Percentiles rank a stretch among this genome's conserved stretches.
These are phyloP conservation scores for Galaxea fascicularis DNA, from an alignment of 92 coral and sea anemone genomes.

Conservation along the genomic window DNA sequence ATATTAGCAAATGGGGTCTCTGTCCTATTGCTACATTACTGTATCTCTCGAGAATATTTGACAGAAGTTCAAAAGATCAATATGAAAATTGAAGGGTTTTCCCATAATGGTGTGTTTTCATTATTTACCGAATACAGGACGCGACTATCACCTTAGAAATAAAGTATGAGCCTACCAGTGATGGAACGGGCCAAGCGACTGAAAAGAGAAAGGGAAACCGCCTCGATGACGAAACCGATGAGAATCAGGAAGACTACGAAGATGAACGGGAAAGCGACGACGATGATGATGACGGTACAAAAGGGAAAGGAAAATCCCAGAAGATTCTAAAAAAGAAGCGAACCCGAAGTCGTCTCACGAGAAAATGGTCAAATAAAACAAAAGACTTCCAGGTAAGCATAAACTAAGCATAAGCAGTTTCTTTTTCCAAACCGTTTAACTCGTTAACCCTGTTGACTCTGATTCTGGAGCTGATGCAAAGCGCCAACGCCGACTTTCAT, in stretches of 20 bases:
- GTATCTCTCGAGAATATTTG: no score
- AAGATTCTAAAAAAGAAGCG: not conserved
- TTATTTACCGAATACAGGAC: not conserved
- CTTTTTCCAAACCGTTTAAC: no score
- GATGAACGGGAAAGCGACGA: slow-evolving; percentile 44
- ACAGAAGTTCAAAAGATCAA: no score
- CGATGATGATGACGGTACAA: slow-evolving; percentile 32
- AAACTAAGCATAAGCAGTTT: not conserved
- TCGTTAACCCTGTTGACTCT: no score
- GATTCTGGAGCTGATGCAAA: no score
- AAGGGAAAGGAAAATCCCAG: not conserved
- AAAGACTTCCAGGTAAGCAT: slow-evolving; percentile 85
- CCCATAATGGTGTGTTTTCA: no score
- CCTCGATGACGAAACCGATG: slow-evolving; percentile 9
- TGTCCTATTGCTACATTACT: no score
- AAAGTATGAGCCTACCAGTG: slow-evolving; percentile 48
- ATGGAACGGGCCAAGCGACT: slow-evolving; percentile 2
- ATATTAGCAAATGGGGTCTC: no score
- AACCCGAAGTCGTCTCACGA: slow-evolving; percentile 53
- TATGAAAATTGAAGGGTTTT: no score
- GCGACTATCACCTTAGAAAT: slow-evolving; percentile 28
- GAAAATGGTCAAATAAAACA: slow-evolving; percentile 80
- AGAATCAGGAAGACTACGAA: slow-evolving; percentile 53
- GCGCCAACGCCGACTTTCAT: no score
- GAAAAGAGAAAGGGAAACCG: slow-evolving; percentile 14